Evolutionary conservation across 37 sponge, comb jelly and placozoan genomes (phyloP), one percentile per base, ranked within the genome.

Genomic region (Hormiphora californensis): DNA sequence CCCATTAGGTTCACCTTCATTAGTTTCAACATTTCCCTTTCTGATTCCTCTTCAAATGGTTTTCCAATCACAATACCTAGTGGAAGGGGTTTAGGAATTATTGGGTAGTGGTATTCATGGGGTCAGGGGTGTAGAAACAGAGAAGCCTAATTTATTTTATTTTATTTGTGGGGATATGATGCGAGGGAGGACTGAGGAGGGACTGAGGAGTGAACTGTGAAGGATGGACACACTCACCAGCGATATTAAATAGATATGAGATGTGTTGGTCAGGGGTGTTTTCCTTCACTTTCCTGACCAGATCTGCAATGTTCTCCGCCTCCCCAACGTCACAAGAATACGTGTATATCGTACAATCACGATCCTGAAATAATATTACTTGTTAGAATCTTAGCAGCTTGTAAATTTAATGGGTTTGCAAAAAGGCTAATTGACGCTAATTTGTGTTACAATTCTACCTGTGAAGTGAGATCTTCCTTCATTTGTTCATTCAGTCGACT

Each of bases 221-320:
- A 17, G n/a, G n/a, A n/a, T 25, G 62, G 62, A 59, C n/a, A 59
- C 4, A n/a, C n/a, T n/a, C 34, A 4, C 81, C 81, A 25, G 81
- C 81, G 46, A 73, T 41, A 46, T 73, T 73, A 46, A 73, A 73
- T 43, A 73, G 81, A 28, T 73, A 73, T 1, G 81, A 73, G 39
- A 73, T 36, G 46, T 73, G 81, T 40, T 46, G 40, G 46, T 41
- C 44, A 5, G 81, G 81, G 25, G 44, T 40, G 22, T 73, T 73
- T 17, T 73, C 27, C 81, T 41, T 73, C 0, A 73, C 43, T 28
- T 73, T 23, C 38, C 23, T 39, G 30, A n/a, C 27, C 21, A 73
- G 44, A 25, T 73, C 81, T 46, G 46, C 19, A 1, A 73, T 46
- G 21, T 46, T 36, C 1, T 27, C 46, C 46, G n/a, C 0, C 7